Evolutionary conservation across 2,797 vertebrate genomes (phyloP), one percentile per base, ranked within the genome.

Genomic region (Rhynchotus rufescens): DNA sequence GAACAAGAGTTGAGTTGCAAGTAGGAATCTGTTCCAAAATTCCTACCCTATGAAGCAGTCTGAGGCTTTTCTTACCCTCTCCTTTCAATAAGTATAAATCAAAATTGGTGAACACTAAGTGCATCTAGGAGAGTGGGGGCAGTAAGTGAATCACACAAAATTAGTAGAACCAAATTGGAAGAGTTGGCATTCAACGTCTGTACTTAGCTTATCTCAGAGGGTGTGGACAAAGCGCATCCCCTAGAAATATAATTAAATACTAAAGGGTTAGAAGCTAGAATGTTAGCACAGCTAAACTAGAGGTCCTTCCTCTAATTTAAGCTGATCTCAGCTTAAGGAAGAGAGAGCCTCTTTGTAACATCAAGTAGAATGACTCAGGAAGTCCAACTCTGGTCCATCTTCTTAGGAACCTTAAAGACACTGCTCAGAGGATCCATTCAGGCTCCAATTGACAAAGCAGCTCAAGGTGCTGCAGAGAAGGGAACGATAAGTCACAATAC

Each of bases 401-500:
- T 47, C 34, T 15, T 19, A 34, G 30, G 21, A 52, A 15, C 44
- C 22, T 5, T 2, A 7, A 34, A 32, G n/a, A 36, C 23, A 15
- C 14, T 5, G 1, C 8, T 16, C n/a, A 16, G 49, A 44, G 44
- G 19, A 38, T 21, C 10, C 25, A 30, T n/a, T 22, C n/a, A 62
- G 44, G 8, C 12, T 45, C 59, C 38, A 42, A 30, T 14, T 30
- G 45, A 4, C 5, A 7, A n/a, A 74, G 26, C 4, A 15, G 30
- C 36, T 28, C 19, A 12, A 38, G 40, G 10, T 3, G 30, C 6
- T 30, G 28, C 36, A 38, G 60, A 40, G 38, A 26, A 40, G 36
- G 25, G 38, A 13, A 19, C 14, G 12, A 1, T 47, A 22, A 1
- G 10, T 42, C 61, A 9, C 0, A 4, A 67, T 13, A 1, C 3